Evolutionary conservation across 2,113 vertebrate genomes (phyloP).

Genomic region (Genyomyrus donnyi): DNA sequence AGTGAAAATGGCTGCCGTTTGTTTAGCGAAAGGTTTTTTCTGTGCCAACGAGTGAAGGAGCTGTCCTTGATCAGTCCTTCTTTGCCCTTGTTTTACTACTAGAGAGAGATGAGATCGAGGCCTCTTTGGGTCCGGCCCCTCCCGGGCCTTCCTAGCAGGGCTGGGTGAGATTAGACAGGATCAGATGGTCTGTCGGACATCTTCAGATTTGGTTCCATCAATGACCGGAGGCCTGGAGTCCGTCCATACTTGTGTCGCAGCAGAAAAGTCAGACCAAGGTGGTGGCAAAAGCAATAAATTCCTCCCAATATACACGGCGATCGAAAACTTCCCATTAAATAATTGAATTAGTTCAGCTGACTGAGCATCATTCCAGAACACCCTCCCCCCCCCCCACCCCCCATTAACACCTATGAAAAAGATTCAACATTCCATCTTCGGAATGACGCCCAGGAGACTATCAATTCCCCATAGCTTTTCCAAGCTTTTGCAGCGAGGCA

Average conservation of each 20-base stretch:
- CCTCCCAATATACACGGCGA: conserved; percentile 27
- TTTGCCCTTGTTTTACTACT: not conserved
- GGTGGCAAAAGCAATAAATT: conserved; percentile 45
- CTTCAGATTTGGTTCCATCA: not conserved
- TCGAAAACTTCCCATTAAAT: conserved; percentile 32
- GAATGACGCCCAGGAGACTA: not conserved
- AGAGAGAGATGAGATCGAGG: not conserved
- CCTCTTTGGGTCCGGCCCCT: too few species aligned
- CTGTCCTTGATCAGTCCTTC: not conserved
- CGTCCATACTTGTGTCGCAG: not conserved
- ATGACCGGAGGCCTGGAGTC: not conserved
- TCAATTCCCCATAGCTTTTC: not conserved
- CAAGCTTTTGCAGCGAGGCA: not conserved
- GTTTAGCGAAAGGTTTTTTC: not conserved
- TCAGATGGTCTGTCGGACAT: too few species aligned
- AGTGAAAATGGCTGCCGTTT: not conserved
- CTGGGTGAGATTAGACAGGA: not conserved
- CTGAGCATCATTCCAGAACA: conserved; percentile 21
- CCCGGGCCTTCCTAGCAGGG: not conserved
- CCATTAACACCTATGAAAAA: conserved; percentile 47
- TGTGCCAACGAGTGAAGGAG: not conserved
- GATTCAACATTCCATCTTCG: not conserved
- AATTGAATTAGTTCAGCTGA: conserved; percentile 37
- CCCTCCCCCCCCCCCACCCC: conserved; percentile 11
- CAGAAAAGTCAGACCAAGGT: conserved; percentile 15